A percentile compares a stretch with the other conserved stretches of the same genome.
Evolutionary conservation across 2,797 vertebrate genomes (phyloP).

Genomic region (Etheostoma perlongum): DNA sequence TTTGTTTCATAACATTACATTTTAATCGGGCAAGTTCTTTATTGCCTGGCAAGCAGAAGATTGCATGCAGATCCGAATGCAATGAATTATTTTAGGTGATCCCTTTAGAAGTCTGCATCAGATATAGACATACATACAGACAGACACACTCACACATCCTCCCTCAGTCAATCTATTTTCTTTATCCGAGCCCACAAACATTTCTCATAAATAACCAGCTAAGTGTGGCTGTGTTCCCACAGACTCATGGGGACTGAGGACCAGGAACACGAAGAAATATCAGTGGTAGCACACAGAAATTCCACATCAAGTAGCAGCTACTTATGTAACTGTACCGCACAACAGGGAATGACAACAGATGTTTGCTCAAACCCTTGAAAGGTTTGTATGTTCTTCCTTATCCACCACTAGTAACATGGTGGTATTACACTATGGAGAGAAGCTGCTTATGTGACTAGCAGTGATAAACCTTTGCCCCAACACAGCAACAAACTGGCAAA

Average conservation of each 20-base stretch:
- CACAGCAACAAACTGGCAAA: conserved; percentile 1
- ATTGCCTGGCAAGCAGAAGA: neutral
- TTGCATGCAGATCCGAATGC: neutral
- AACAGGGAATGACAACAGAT: conserved; percentile 41
- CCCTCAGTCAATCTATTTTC: neutral
- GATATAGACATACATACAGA: neutral
- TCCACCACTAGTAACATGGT: neutral
- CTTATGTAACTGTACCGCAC: conserved; percentile 45
- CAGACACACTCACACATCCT: neutral
- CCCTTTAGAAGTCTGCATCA: neutral
- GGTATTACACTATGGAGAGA: neutral
- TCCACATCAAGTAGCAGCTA: conserved; percentile 50
- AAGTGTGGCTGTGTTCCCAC: conserved; percentile 39
- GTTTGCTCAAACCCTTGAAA: conserved; percentile 43
- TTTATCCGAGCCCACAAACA: conserved; percentile 37
- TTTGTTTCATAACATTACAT: conserved; percentile 8
- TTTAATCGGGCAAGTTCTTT: neutral
- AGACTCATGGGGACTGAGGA: conserved; percentile 26
- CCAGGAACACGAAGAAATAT: conserved; percentile 29
- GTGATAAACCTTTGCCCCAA: neutral
- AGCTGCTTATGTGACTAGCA: conserved; percentile 1
- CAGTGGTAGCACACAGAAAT: conserved; percentile 33
- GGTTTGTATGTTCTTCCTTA: conserved; percentile 3
- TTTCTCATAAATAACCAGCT: conserved; percentile 44
- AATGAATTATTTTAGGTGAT: neutral